These are phyloP conservation scores for Galleria mellonella DNA, from an alignment of 1,140 invertebrate genomes.

Conservation along the genomic window DNA sequence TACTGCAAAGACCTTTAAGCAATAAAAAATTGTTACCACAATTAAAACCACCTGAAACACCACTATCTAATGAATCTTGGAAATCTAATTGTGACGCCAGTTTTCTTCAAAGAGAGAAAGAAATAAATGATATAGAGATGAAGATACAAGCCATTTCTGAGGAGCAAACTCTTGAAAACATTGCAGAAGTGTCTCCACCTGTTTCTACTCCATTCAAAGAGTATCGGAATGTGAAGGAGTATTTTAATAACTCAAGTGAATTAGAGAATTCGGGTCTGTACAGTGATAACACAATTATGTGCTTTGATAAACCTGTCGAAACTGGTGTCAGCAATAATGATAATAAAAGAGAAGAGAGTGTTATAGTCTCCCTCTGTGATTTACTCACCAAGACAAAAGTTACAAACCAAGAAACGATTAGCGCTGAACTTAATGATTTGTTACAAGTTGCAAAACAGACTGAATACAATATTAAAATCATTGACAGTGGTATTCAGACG, in stretches of 20 bases:
- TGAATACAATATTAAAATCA: conserved; percentile 34
- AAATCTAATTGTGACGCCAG: conserved; percentile 50
- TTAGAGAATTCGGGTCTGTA: conserved; percentile 28
- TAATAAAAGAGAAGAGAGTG: conserved; percentile 43
- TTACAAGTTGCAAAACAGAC: conserved; percentile 36
- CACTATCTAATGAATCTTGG: conserved; percentile 45
- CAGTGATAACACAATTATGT: conserved; percentile 49
- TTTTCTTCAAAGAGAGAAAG: conserved; percentile 54
- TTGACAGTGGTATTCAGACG: conserved; percentile 34
- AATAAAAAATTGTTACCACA: conserved; percentile 7
- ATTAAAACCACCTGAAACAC: conserved; percentile 23
- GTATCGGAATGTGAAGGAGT: conserved; percentile 48
- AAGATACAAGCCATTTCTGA: conserved; percentile 26
- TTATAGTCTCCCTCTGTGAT: conserved; percentile 50
- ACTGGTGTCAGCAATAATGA: conserved; percentile 10
- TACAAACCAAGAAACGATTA: conserved; percentile 19
- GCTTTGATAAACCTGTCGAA: conserved; percentile 37
- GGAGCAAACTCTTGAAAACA: conserved; percentile 37
- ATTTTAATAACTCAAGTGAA: conserved; percentile 39
- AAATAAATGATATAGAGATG: conserved; percentile 44
- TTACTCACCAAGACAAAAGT: conserved; percentile 45
- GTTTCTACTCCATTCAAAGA: conserved; percentile 54
- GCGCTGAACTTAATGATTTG: conserved; percentile 33
- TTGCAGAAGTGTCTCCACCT: conserved; percentile 37
- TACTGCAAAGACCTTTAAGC: conserved; percentile 10